phyloP scores from a whole-genome alignment of 2,888 invertebrate genomes.

The Paralinhomoeus sp. region DNA sequence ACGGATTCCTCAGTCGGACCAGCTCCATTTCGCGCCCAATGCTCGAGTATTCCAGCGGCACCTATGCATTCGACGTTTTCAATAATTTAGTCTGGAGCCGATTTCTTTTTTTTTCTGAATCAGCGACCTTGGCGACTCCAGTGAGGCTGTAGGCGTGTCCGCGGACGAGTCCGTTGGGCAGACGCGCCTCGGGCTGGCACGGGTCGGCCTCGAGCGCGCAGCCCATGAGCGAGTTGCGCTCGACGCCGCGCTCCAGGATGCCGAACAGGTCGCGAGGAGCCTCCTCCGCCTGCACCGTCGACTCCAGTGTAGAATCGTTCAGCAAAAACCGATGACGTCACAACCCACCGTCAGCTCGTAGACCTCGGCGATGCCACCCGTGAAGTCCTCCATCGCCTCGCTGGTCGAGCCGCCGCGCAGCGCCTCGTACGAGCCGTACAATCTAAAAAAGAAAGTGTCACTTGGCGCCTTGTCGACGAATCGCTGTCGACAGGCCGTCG shows the following conservation, averaged over 20 bases:
- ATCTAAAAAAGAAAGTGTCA: constrained; percentile 87
- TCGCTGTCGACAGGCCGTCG: constrained; percentile 46
- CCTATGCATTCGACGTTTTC: not conserved
- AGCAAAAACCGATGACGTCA: too few relatives aligned
- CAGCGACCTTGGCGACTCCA: constrained; percentile 24
- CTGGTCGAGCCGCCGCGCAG: too few relatives aligned
- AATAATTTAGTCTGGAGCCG: not conserved
- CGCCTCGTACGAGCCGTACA: constrained; percentile 70
- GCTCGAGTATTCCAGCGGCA: too few relatives aligned
- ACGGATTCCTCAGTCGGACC: constrained; percentile 30
- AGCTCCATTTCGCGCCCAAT: constrained; percentile 17
- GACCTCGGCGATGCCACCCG: constrained; percentile 20
- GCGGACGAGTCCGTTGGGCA: constrained; percentile 30
- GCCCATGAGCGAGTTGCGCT: constrained; percentile 26
- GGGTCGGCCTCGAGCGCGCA: constrained; percentile 23
- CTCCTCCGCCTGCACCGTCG: too few relatives aligned
- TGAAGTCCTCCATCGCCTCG: constrained; percentile 21
- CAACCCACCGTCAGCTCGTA: constrained; percentile 49
- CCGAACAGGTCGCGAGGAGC: too few relatives aligned
- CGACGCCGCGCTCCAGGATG: not conserved
- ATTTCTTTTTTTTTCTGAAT: too few relatives aligned
- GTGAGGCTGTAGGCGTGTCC: constrained; percentile 33
- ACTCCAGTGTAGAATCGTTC: too few relatives aligned
- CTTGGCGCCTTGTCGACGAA: too few relatives aligned
- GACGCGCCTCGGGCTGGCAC: too few relatives aligned